A percentile compares a stretch with the other conserved stretches of the same genome.
Evolutionary conservation across 1,140 invertebrate genomes (phyloP).

Genomic region (Charaxes varanes): DNA sequence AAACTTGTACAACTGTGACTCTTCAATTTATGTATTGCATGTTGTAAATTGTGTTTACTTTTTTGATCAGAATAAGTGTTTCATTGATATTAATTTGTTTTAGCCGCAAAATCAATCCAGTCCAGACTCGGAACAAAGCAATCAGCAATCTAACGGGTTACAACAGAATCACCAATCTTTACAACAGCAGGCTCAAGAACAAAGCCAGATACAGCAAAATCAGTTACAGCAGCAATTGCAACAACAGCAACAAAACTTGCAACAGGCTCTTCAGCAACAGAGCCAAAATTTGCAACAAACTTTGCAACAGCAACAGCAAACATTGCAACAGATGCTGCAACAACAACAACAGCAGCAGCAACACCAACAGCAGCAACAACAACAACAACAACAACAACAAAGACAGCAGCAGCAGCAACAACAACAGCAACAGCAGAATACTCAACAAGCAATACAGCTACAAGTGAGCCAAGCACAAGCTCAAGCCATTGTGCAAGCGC

Average conservation of each 20-base stretch:
- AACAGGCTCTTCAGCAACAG: conserved; percentile 53
- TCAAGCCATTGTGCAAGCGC: conserved; percentile 56
- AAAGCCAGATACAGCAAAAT: conserved; percentile 38
- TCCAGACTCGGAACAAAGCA: conserved; percentile 53
- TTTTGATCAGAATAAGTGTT: no score
- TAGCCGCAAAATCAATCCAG: conserved; percentile 71
- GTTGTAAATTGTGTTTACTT: no score
- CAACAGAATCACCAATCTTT: conserved; percentile 57
- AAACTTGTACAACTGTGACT: no score
- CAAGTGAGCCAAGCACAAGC: conserved; percentile 63
- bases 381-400: conserved; percentile 37
- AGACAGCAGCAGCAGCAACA: conserved; percentile 70
- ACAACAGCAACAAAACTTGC: conserved; percentile 54
- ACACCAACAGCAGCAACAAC: conserved; percentile 51
- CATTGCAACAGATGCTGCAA: conserved; percentile 58
- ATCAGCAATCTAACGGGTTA: conserved; percentile 55
- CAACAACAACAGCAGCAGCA: conserved; percentile 57
- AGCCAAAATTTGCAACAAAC: conserved; percentile 41
- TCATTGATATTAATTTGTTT: conserved; percentile 4
- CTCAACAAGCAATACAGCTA: conserved; percentile 46
- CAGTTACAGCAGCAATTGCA: conserved; percentile 50
- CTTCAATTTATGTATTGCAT: no score
- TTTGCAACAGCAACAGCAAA: conserved; percentile 61
- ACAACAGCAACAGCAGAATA: conserved; percentile 64
- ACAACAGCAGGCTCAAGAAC: conserved; percentile 55